A percentile compares a stretch with the other conserved stretches of the same genome.
Conservation (phyloP, 2,888 invertebrate genomes). For the Alloscopus bannaensis region DNA sequence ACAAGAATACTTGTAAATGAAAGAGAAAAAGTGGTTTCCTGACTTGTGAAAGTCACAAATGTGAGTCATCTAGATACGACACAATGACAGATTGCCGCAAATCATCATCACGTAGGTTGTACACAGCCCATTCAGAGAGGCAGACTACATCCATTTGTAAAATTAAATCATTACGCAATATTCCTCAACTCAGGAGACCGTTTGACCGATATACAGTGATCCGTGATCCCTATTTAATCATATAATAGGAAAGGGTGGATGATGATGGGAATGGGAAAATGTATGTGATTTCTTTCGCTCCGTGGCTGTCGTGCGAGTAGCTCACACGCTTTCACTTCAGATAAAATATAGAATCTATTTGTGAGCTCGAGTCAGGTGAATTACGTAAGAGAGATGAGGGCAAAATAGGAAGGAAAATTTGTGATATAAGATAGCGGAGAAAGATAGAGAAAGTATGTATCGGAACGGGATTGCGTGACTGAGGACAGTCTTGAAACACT, state of each 20-base stretch:
- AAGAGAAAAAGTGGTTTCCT: too few species aligned
- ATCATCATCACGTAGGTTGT: not conserved
- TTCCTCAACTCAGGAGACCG: too few species aligned
- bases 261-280: slow-evolving; percentile 3
- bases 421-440: not conserved
- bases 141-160: slow-evolving; percentile 26
- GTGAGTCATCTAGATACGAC: not conserved
- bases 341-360: not conserved
- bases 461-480: slow-evolving; percentile 52
- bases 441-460: slow-evolving; percentile 6
- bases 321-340: too few species aligned
- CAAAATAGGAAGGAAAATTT: slow-evolving; percentile 12
- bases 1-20: too few species aligned
- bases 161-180: slow-evolving; percentile 39
- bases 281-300: not conserved
- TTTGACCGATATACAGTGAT: too few species aligned
- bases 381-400: slow-evolving; percentile 11
- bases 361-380: not conserved
- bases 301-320: too few species aligned
- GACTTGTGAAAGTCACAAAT: too few species aligned
- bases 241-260: not conserved
- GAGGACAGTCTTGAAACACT: slow-evolving; percentile 50
- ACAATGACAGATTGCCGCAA: slow-evolving; percentile 14
- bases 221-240: too few species aligned
- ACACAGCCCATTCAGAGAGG: too few species aligned